Evolutionary conservation across 2,113 vertebrate genomes (phyloP), one percentile per base, ranked within the genome.

Genomic region (Octodon degus): DNA sequence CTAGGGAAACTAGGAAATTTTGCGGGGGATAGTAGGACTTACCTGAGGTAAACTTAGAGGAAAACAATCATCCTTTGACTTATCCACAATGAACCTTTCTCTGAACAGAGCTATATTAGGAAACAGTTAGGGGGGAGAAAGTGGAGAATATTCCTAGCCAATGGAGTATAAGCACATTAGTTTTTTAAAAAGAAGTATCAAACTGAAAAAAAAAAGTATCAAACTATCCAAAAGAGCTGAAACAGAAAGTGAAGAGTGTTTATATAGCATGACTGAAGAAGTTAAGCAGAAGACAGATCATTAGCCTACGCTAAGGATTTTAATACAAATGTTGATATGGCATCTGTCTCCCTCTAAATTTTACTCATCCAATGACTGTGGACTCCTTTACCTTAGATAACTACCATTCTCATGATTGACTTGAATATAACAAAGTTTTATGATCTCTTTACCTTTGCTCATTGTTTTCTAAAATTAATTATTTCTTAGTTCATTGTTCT

Each of bases 401-500:
- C 55, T 40, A 62, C 27, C 11, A 5, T 86, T 83, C n/a, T 82
- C 70, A 60, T 58, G 53, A 37, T 63, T 30, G 37, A 27, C 72
- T 22, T 27, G 40, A 7, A 40, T 77, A 11, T 85, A 30, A 55
- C 34, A 55, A 43, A 34, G 79, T 37, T 79, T 80, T 22, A 0
- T 92, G 25, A 58, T 77, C 55, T 43, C 37, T 96, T 43, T 32
- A 2, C 24, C 5, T 37, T 25, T 40, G 63, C 53, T 83, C 53
- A 74, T 27, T 58, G 25, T 89, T 79, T 87, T 93, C 24, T 81
- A 79, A 83, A 89, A 74, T 37, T 85, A 89, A 80, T 37, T 65
- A 50, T 92, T 91, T 89, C 22, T 89, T 92, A 92, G 34, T 68
- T 62, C 67, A 32, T 27, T 86, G 1, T 40, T 80, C n/a, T 81